Evolutionary conservation across 2,797 vertebrate genomes (phyloP), one percentile per base, ranked within the genome.

Genomic region (Nyctalus aviator): DNA sequence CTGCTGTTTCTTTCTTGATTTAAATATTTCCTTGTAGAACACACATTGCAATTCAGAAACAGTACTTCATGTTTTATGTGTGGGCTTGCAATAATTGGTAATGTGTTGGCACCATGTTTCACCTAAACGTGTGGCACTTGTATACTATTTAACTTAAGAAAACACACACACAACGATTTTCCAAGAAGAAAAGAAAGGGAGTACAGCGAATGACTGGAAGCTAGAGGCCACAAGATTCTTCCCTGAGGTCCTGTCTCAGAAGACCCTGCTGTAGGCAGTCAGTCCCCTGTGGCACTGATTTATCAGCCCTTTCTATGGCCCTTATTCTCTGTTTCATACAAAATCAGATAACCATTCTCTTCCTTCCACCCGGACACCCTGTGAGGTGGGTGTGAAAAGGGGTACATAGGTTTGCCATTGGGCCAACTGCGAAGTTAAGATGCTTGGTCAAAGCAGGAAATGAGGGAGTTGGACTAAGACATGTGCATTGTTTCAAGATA

Each of bases 11-110:
- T 76, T 35, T 50, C 32, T 68, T 48, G 32, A 82, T 71, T 92
- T 69, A 77, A 77, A 23, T 46, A 62, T 87, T 48, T 94, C 72
- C 57, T 69, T 64, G 68, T 66, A 81, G 53, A 57, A 87, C 15
- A 68, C 32, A 89, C 17, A 71, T 1, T 50, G 30, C 48, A 62
- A 64, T 55, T 79, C 48, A 72, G 62, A 90, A 89, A 73, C 17
- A 37, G 88, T 32, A 41, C 50, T 69, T 25, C 11, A 32, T 64
- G 23, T 41, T 89, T 84, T 84, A 11, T 84, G 23, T 48, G 55
- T 68, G 73, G 72, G 41, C 69, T 46, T 72, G 21, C 59, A 81
- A 91, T 76, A n/a, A 21, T n/a, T 32, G 48, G 23, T 57, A 48
- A 68, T 35, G 13, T 2, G 0, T 27, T 86, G 57, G 64, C 66